Conservation (phyloP, 64 coral and sea anemone species). For the Hydrozoanthus tunicans region DNA sequence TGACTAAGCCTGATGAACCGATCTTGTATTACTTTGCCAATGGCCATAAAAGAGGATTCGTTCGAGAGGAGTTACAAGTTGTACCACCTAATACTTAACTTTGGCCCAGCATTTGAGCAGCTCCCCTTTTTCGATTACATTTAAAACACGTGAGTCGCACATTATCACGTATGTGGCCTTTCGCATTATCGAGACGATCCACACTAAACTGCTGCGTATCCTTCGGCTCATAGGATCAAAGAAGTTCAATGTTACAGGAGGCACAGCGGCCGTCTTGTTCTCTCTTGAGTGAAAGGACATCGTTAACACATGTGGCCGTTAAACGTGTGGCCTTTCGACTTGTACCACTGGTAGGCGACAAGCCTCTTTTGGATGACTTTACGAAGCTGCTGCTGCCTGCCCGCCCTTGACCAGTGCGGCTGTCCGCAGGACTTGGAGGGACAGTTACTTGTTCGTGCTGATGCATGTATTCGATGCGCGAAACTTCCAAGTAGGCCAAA, state of each 20-base stretch:
- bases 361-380: background rate
- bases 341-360: background rate
- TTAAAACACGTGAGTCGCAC: too few relatives aligned
- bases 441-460: background rate
- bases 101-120: background rate
- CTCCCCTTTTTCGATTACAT: too few relatives aligned
- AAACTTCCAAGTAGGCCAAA: background rate
- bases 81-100: too few relatives aligned
- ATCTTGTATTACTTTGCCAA: too few relatives aligned
- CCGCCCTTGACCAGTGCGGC: too few relatives aligned
- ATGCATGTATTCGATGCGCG: background rate
- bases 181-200: conserved; percentile 2
- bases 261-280: background rate
- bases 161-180: background rate
- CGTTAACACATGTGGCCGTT: background rate
- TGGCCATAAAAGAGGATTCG: too few relatives aligned
- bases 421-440: background rate
- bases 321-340: background rate
- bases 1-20: too few relatives aligned
- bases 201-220: background rate
- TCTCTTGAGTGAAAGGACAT: background rate
- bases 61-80: too few relatives aligned
- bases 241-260: background rate
- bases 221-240: background rate
- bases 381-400: background rate